A percentile compares a stretch with the other conserved stretches of the same genome.
phyloP scores from a whole-genome alignment of 1,140 invertebrate species.

The Heliconius melpomene region DNA sequence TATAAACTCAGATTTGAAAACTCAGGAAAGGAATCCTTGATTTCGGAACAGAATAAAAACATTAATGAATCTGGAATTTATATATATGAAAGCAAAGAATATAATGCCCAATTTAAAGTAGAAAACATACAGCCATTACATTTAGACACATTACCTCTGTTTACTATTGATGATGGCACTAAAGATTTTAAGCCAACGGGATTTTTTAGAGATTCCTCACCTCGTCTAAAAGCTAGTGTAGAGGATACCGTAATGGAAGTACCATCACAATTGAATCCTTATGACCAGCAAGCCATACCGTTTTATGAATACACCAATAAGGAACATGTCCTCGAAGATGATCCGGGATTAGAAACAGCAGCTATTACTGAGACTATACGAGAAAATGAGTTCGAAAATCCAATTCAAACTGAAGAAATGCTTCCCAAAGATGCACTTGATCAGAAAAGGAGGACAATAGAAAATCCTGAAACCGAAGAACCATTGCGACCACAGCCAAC shows the following conservation, averaged over 20 bases:
- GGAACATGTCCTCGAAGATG: slow-evolving; percentile 26
- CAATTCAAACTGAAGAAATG: slow-evolving; percentile 21
- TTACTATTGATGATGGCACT: slow-evolving; percentile 12
- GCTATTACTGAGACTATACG: neutral
- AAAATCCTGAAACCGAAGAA: neutral
- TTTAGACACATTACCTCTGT: slow-evolving; percentile 31
- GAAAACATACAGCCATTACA: slow-evolving; percentile 30
- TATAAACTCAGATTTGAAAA: neutral
- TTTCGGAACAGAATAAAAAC: neutral
- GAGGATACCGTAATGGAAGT: slow-evolving; percentile 17
- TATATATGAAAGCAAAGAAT: neutral
- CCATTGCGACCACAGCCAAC: slow-evolving; percentile 13
- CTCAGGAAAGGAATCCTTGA: neutral
- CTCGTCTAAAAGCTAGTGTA: neutral
- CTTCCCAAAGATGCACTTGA: slow-evolving; percentile 14
- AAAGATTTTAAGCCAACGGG: slow-evolving; percentile 24
- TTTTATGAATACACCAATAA: slow-evolving; percentile 37
- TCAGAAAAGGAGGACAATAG: neutral
- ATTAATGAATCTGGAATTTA: neutral
- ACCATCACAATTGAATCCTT: slow-evolving; percentile 32
- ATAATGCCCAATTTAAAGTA: neutral
- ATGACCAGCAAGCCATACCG: slow-evolving; percentile 35
- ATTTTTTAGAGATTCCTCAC: slow-evolving; percentile 12
- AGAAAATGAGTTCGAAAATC: slow-evolving; percentile 18
- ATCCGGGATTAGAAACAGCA: slow-evolving; percentile 11